Conservation (phyloP, 2,888 invertebrate species). For the Hirtodrosophila confusa region DNA sequence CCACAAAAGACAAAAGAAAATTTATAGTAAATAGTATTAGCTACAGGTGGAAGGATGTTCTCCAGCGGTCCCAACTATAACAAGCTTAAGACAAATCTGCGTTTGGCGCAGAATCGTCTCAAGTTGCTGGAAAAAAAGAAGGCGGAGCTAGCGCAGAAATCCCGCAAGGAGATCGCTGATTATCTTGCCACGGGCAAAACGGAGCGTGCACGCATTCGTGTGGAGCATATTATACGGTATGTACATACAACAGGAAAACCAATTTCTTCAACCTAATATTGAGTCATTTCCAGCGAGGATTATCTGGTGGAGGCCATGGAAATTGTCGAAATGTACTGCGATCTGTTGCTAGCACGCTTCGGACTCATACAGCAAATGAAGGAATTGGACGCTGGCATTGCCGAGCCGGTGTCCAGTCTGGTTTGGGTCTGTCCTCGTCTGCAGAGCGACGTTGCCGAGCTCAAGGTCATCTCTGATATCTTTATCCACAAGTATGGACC, state of each 20-base stretch:
- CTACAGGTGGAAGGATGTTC: constrained; percentile 87
- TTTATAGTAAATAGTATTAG: constrained; percentile 19
- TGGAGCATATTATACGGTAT: constrained; percentile 97
- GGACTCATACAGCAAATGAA: constrained; percentile 98
- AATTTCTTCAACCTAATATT: neutral
- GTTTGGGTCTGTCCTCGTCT: constrained; percentile 98
- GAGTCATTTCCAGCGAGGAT: constrained; percentile 90
- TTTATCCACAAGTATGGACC: constrained; percentile 95
- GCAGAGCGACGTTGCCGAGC: constrained; percentile 91
- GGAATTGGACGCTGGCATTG: constrained; percentile 96
- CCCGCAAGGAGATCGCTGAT: constrained; percentile 97
- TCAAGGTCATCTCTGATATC: constrained; percentile 93
- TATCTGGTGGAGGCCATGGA: constrained; percentile 99
- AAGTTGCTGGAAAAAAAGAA: constrained; percentile 99
- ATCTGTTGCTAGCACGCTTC: constrained; percentile 96
- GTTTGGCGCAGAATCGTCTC: constrained; percentile 95
- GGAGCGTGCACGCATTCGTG: constrained; percentile 97
- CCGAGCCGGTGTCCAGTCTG: constrained; percentile 95
- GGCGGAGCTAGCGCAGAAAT: constrained; percentile 97
- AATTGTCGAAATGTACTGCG: constrained; percentile 99
- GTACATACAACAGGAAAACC: neutral
- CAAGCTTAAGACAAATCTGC: constrained; percentile 97
- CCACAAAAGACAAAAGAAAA: constrained; percentile 18
- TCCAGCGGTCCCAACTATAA: constrained; percentile 96
- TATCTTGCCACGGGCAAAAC: constrained; percentile 93